These are phyloP conservation scores for Eulithis prunata DNA, from an alignment of 2,888 invertebrate species.

Conservation along the genomic window DNA sequence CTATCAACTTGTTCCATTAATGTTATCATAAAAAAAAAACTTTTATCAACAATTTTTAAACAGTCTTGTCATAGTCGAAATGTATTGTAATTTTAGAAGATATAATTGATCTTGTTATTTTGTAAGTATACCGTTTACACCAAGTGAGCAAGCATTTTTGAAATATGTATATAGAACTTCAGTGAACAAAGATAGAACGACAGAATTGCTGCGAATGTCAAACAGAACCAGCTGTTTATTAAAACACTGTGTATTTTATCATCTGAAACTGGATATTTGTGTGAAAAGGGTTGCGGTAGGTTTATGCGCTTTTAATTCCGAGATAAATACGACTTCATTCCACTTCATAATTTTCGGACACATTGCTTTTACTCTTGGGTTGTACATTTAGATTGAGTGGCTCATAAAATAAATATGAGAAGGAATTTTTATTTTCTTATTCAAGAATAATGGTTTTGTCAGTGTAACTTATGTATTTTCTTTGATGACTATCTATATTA, in stretches of 20 bases:
- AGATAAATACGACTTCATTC: constrained; percentile 27
- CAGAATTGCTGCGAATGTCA: too few relatives aligned
- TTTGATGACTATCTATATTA: too few relatives aligned
- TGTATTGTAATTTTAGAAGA: too few relatives aligned
- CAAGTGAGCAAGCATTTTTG: too few relatives aligned
- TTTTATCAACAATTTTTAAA: too few relatives aligned
- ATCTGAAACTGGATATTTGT: constrained; percentile 29
- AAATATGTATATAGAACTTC: too few relatives aligned
- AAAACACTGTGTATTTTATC: constrained; percentile 23
- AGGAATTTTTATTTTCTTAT: not conserved
- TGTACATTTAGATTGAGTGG: constrained; percentile 4
- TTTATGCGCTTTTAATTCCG: constrained; percentile 37
- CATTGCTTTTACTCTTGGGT: constrained; percentile 17
- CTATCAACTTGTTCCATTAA: too few relatives aligned
- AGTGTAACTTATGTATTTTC: not conserved
- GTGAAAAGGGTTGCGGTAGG: constrained; percentile 36
- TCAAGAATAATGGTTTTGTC: not conserved
- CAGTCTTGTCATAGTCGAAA: too few relatives aligned
- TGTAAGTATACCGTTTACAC: too few relatives aligned
- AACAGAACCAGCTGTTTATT: not conserved
- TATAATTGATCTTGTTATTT: too few relatives aligned
- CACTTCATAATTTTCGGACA: constrained; percentile 24
- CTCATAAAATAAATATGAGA: not conserved
- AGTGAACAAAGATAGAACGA: too few relatives aligned
- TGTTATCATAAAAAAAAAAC: too few relatives aligned